phyloP scores from a whole-genome alignment of 2,888 invertebrate species.

The Myopa testacea region DNA sequence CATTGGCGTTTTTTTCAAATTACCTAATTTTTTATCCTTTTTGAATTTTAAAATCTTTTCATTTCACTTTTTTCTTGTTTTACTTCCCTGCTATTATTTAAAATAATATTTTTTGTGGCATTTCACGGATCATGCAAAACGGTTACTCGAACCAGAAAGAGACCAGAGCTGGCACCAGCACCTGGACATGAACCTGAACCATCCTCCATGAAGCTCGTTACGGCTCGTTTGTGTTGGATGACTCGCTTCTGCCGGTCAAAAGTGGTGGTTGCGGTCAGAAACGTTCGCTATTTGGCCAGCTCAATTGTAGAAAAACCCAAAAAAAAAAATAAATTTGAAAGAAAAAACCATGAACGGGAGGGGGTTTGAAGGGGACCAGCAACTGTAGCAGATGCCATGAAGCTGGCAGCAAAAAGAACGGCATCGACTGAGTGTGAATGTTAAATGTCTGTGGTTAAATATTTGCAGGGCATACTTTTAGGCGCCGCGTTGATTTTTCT shows the following conservation, averaged over 20 bases:
- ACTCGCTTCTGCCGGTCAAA: constrained; percentile 17
- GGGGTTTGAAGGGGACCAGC: background rate
- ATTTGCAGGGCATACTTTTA: constrained; percentile 44
- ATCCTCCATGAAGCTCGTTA: background rate
- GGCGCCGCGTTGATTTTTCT: constrained; percentile 26
- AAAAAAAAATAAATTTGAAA: constrained; percentile 11
- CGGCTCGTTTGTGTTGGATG: constrained; percentile 38
- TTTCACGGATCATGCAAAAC: constrained; percentile 30
- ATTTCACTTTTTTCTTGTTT: constrained; percentile 36
- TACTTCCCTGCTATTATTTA: constrained; percentile 36
- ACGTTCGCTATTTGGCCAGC: background rate
- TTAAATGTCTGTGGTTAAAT: constrained; percentile 45
- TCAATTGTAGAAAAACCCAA: constrained; percentile 11
- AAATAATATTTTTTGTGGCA: constrained; percentile 7
- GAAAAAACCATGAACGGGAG: too few relatives aligned
- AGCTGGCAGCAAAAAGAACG: constrained; percentile 5
- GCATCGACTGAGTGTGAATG: constrained; percentile 34
- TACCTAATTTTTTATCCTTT: background rate
- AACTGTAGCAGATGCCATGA: background rate
- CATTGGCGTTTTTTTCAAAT: background rate
- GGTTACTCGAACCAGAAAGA: background rate
- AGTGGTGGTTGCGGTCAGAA: constrained; percentile 18
- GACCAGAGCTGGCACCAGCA: too few relatives aligned
- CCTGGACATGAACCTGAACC: too few relatives aligned
- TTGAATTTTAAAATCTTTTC: background rate